Conservation (phyloP, 2,888 invertebrate genomes). For the Stenolophus ochropezus region DNA sequence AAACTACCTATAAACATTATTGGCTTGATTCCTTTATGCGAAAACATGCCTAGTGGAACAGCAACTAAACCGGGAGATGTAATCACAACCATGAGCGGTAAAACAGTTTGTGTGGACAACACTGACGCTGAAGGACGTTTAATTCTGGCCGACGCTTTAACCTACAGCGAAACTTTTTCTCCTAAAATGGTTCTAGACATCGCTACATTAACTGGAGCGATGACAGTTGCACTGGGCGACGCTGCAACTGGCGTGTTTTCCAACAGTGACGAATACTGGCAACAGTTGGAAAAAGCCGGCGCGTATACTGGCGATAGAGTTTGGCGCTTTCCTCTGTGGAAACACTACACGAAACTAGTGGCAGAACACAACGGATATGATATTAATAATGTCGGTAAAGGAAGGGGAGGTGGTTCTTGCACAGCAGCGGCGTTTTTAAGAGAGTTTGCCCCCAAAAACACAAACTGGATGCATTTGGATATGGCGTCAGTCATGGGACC, state of each 20-base stretch:
- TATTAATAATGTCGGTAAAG: slow-evolving; percentile 79
- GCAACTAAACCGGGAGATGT: slow-evolving; percentile 84
- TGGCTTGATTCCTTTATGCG: slow-evolving; percentile 80
- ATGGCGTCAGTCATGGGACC: slow-evolving; percentile 84
- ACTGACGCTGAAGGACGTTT: slow-evolving; percentile 85
- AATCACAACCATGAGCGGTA: slow-evolving; percentile 82
- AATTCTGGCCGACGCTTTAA: slow-evolving; percentile 82
- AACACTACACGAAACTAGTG: slow-evolving; percentile 76
- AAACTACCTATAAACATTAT: slow-evolving; percentile 77
- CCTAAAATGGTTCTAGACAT: slow-evolving; percentile 79
- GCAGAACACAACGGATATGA: slow-evolving; percentile 76
- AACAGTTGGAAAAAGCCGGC: slow-evolving; percentile 76
- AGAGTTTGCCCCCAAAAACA: slow-evolving; percentile 79
- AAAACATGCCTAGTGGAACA: slow-evolving; percentile 81
- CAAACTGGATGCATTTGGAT: slow-evolving; percentile 83
- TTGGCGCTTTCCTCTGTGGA: slow-evolving; percentile 83
- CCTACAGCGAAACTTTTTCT: slow-evolving; percentile 78
- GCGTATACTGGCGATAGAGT: slow-evolving; percentile 79
- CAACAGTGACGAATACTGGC: slow-evolving; percentile 76
- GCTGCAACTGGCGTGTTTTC: slow-evolving; percentile 79
- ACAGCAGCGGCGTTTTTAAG: slow-evolving; percentile 84
- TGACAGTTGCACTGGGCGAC: slow-evolving; percentile 75
- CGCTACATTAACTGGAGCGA: slow-evolving; percentile 81
- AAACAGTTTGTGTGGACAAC: slow-evolving; percentile 82
- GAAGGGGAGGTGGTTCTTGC: slow-evolving; percentile 79